These are phyloP conservation scores for Prochilodus magdalenae DNA, from an alignment of 2,113 vertebrate species.

Conservation along the genomic window DNA sequence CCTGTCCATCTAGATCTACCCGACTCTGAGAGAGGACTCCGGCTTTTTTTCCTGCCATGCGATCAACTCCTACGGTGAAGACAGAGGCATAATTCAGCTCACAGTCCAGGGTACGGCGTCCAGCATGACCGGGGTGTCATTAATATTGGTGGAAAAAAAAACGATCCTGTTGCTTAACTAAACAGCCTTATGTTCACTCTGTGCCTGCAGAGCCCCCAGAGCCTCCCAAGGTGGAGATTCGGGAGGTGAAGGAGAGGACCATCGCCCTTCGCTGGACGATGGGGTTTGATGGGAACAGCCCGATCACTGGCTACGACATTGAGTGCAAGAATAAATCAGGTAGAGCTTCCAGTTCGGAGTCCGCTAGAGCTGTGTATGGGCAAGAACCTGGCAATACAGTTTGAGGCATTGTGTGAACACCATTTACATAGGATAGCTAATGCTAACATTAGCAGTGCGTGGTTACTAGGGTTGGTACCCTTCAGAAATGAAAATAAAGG, in stretches of 20 bases:
- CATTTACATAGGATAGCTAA: too few relatives aligned
- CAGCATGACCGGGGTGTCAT: neutral
- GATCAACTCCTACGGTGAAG: slow-evolving; percentile 98
- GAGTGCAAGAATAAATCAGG: slow-evolving; percentile 99
- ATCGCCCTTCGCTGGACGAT: slow-evolving; percentile 98
- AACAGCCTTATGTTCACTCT: neutral
- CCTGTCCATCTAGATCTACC: slow-evolving; percentile 86
- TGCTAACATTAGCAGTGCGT: too few relatives aligned
- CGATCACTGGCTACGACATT: slow-evolving; percentile 96
- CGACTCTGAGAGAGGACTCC: slow-evolving; percentile 95
- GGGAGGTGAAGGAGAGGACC: slow-evolving; percentile 93
- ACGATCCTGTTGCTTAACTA: neutral
- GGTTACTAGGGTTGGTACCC: too few relatives aligned
- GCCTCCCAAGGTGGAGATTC: slow-evolving; percentile 96
- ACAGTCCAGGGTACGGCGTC: slow-evolving; percentile 91
- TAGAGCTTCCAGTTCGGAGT: too few relatives aligned
- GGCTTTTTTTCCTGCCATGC: slow-evolving; percentile 99
- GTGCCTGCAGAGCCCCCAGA: slow-evolving; percentile 88
- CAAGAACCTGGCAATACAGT: too few relatives aligned
- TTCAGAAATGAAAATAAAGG: too few relatives aligned
- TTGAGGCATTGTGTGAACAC: too few relatives aligned
- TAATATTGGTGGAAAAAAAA: slow-evolving; percentile 69
- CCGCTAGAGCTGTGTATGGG: too few relatives aligned
- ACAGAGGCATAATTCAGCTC: slow-evolving; percentile 96
- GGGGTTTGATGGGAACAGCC: slow-evolving; percentile 98